Evolutionary conservation across 2,113 vertebrate genomes (phyloP), one percentile per base, ranked within the genome.

Genomic region (Sprattus sprattus): DNA sequence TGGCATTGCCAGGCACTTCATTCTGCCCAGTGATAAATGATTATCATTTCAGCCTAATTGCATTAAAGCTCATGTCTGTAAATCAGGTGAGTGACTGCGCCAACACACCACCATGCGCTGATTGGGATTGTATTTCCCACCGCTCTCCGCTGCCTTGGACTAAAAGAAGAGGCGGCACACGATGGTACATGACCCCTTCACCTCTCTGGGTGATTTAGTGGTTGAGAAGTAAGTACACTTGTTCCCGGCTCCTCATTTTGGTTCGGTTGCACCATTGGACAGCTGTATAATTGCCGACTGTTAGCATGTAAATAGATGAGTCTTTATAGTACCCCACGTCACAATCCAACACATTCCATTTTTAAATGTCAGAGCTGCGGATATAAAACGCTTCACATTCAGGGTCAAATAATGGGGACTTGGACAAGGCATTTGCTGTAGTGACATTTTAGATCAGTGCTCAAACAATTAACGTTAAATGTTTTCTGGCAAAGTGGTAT

Each of bases 381-480:
- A 90, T 91, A 92, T 90, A 78, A 93, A 94, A 94, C 90, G 91
- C 89, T 93, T 92, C 94, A 92, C 91, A 92, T 93, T 93, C 92
- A 92, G 88, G 88, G 86, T 88, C 88, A 90, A 90, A 92, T 92
- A 93, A 93, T 93, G 89, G 91, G 28, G 88, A 89, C 89, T 89
- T 89, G 91, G 90, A 92, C 87, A 89, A 92, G 92, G 89, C 90
- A 93, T 94, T 93, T 95, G 92, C 90, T 89, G 92, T 85, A 91
- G 90, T 95, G 93, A 94, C 92, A 95, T 95, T 94, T 94, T 90
- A 93, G 89, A 95, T 94, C 91, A 91, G 91, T 83, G 89, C 90
- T 91, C 90, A 88, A 93, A 92, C 71, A 86, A 90, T 88, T 87
- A 87, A 83, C 67, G 85, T 80, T 84, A 82, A 87, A 93, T 93